Conservation (phyloP, 1,140 invertebrate genomes). For the Pseudoatta argentina region DNA sequence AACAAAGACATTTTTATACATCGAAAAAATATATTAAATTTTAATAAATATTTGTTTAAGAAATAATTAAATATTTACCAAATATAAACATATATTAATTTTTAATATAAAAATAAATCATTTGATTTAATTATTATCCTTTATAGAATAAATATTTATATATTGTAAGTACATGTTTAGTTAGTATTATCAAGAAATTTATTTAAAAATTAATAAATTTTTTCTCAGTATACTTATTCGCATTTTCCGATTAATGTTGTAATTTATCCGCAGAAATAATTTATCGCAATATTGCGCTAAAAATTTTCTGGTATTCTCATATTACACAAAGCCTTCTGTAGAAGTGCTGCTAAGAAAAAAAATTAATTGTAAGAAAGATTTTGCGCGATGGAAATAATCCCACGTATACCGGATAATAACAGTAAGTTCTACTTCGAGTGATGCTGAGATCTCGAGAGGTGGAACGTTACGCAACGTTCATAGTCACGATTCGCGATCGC, state of each 20-base stretch:
- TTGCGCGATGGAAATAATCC: constrained; percentile 30
- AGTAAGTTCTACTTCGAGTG: constrained; percentile 18
- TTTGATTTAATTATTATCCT: too few relatives aligned
- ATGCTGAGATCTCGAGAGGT: constrained; percentile 30
- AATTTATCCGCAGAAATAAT: constrained; percentile 5
- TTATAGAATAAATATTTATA: too few relatives aligned
- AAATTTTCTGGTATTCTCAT: constrained; percentile 4
- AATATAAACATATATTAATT: too few relatives aligned
- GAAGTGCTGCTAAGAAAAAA: constrained; percentile 8
- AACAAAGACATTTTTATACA: neutral
- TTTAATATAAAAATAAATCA: too few relatives aligned
- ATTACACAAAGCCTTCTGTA: neutral
- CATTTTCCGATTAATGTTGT: neutral
- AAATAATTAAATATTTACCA: too few relatives aligned
- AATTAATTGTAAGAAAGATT: constrained; percentile 17
- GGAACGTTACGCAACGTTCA: constrained; percentile 43
- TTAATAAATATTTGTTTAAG: too few relatives aligned
- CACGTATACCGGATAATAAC: constrained; percentile 32
- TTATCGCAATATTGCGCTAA: neutral
- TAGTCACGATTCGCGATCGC: constrained; percentile 57
- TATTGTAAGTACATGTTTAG: too few relatives aligned
- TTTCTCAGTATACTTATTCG: neutral
- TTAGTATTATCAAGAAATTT: too few relatives aligned
- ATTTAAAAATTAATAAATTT: too few relatives aligned
- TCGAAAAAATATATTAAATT: too few relatives aligned